Evolutionary conservation across 1,140 invertebrate species (phyloP), one percentile per base, ranked within the genome.

Genomic region (Megathymus violae): DNA sequence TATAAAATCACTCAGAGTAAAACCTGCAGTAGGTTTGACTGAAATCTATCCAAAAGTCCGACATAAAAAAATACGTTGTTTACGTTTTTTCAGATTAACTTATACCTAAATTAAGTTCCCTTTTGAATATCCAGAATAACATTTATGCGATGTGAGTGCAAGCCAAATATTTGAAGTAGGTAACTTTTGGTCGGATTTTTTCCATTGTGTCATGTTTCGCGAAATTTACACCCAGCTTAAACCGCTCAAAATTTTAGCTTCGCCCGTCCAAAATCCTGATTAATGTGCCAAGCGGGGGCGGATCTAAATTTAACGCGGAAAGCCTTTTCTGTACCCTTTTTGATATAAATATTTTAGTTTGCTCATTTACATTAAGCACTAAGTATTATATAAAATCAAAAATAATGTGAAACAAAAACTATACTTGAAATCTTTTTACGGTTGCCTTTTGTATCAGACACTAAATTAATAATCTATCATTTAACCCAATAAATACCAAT

Each of bases 231-330:
- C 73, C 65, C 80, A 74, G 89, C 88, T 92, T 91, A 92, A 85
- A 90, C 77, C 88, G 87, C 89, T 89, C 88, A 91, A 92, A 92
- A 91, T 91, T 91, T 92, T 91, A 91, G 89, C 89, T 88, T 89
- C 78, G 82, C 79, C 83, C 85, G 82, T 91, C 87, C 85, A 91
- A 91, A 91, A 92, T 91, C 89, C 88, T 91, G 89, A 92, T 90
- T 91, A 85, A 91, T 89, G 82, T 72, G 62, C 69, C 64, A 72
- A 69, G 62, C 75, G 69, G 81, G 83, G 80, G 78, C 72, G 73
- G 75, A 74, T 75, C 67, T 71, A 60, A 79, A 76, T 80, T 62
- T 65, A 56, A 68, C 68, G 69, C 74, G 67, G 79, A 87, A 86
- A 81, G 79, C 67, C 74, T 78, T 69, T 73, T 72, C 69, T 74